Percentiles rank a stretch among this genome's conserved stretches.
Evolutionary conservation across 2,888 invertebrate genomes (phyloP).

Genomic region (Brachypalpus laphriformis): DNA sequence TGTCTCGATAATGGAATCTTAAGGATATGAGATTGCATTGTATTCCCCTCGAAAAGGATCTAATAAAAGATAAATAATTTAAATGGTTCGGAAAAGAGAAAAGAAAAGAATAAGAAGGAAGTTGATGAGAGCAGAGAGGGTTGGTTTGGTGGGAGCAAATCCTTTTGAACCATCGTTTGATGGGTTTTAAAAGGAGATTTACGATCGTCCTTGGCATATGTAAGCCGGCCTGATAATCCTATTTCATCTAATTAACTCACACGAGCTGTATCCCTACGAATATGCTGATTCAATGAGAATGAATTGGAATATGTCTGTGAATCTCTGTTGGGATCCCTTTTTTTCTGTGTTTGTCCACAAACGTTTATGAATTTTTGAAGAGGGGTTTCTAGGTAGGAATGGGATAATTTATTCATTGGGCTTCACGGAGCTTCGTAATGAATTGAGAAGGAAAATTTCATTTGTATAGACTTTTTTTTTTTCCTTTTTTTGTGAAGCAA

Average conservation of each 20-base stretch:
- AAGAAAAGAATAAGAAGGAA: not conserved
- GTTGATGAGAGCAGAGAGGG: not conserved
- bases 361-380: constrained; percentile 32
- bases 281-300: constrained; percentile 40
- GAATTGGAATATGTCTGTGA: not conserved
- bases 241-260: constrained; percentile 55
- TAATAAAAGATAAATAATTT: constrained; percentile 57
- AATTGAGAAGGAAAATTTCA: not conserved
- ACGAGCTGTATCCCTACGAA: constrained; percentile 14
- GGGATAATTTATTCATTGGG: constrained; percentile 51
- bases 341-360: not conserved
- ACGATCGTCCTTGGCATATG: constrained; percentile 46
- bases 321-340: not conserved
- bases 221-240: constrained; percentile 27
- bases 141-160: not conserved
- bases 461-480: constrained; percentile 5
- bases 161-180: constrained; percentile 5
- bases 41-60: constrained; percentile 1
- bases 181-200: constrained; percentile 25
- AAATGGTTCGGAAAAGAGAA: constrained; percentile 39
- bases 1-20: constrained; percentile 31
- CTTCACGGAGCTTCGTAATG: constrained; percentile 9
- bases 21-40: constrained; percentile 29
- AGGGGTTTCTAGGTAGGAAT: not conserved
- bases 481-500: too few relatives aligned